A percentile compares a stretch with the other conserved stretches of the same genome.
Conservation (phyloP, 2,113 vertebrate species). For the Sarotherodon lohbergeri region DNA sequence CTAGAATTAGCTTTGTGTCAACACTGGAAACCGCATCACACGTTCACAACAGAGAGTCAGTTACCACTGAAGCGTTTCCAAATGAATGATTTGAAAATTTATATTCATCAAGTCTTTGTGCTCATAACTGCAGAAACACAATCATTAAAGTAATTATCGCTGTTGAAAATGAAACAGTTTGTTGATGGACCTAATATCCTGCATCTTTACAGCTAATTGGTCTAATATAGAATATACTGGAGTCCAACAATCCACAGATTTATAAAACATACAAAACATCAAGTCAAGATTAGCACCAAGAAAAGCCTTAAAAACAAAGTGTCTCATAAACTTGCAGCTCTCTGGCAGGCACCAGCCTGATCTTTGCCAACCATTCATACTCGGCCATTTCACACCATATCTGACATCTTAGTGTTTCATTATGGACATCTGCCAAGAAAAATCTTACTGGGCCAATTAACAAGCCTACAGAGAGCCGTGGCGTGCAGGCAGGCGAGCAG, state of each 20-base stretch:
- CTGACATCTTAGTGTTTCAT: background rate
- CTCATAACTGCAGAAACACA: background rate
- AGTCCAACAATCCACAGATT: background rate
- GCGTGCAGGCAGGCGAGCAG: background rate
- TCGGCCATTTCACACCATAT: slow-evolving; percentile 8
- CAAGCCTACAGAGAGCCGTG: background rate
- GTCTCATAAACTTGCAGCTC: background rate
- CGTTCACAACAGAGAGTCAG: too few relatives aligned
- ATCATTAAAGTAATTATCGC: background rate
- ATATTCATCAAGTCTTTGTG: background rate
- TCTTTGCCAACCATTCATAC: background rate
- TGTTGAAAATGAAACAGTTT: background rate
- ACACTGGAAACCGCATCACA: too few relatives aligned
- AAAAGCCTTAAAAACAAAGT: background rate
- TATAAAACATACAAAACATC: background rate
- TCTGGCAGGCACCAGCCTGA: background rate
- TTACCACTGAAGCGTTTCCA: background rate
- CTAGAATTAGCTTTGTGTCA: too few relatives aligned
- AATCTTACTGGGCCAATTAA: slow-evolving; percentile 5
- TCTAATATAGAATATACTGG: background rate
- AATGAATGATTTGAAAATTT: background rate
- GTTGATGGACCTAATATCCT: background rate
- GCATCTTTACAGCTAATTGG: background rate
- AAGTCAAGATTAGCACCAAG: background rate
- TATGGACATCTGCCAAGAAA: background rate